Evolutionary conservation across 2,797 vertebrate species (phyloP), one percentile per base, ranked within the genome.

Genomic region (Muraenolepis orangiensis): DNA sequence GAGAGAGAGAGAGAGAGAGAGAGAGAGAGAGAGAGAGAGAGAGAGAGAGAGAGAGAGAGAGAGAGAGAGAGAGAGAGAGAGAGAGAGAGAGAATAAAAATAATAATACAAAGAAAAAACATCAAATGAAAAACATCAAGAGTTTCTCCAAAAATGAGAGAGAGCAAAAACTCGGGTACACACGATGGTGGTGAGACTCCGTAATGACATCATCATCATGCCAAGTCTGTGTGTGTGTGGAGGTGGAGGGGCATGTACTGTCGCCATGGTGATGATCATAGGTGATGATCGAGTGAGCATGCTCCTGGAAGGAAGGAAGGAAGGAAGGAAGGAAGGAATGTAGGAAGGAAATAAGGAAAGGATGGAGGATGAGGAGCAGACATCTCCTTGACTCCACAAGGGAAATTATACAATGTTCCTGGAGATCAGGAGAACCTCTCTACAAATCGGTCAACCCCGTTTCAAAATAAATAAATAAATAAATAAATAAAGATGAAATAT

Each of bases 211-310:
- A 76, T 86, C 78, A 66, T 88, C 92, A 92, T 93, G 92, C 91
- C 87, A 87, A 84, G 85, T 85, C 84, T 86, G 87, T 61, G 57
- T 23, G n/a, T 10, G 51, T 61, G 51, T 10, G n/a, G 40, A 70
- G 20, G 86, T 86, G 79, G 57, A 12, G 57, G n/a, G n/a, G 57
- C 23, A 85, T 84, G 88, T 86, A 85, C 84, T 73, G 85, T 81
- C 82, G 86, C 84, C 74, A 83, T 75, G 13, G 85, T 74, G 84
- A 91, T 90, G 87, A 80, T 78, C 85, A 90, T 90, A 89, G 90
- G 90, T 88, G 90, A 88, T 88, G 90, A 88, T 84, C 82, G 78
- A 82, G 88, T 89, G 86, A 88, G 85, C 89, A 89, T 91, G 90
- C 85, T 82, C 88, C 84, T 81, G 82, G 80, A 74, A 82, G 78